A percentile compares a stretch with the other conserved stretches of the same genome.
These are phyloP conservation scores for Charanyca ferruginea DNA, from an alignment of 2,888 invertebrate genomes.

Conservation along the genomic window DNA sequence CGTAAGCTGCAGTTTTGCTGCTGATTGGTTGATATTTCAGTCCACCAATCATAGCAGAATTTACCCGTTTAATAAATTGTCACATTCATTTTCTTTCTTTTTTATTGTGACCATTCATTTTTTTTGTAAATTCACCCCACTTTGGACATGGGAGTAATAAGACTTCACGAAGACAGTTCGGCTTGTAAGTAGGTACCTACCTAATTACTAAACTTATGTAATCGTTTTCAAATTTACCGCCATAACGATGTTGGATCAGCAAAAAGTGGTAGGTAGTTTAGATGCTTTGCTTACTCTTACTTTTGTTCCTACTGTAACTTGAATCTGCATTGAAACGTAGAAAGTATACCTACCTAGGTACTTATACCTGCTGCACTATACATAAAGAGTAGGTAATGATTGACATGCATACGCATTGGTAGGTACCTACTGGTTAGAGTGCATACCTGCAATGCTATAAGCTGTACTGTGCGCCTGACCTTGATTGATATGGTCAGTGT, in stretches of 20 bases:
- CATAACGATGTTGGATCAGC: neutral
- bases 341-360: neutral
- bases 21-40: no score
- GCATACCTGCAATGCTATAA: slow-evolving; percentile 35
- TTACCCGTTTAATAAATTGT: no score
- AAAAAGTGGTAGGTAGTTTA: no score
- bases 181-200: neutral
- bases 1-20: no score
- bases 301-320: neutral
- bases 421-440: slow-evolving; percentile 9
- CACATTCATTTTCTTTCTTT: no score
- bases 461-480: slow-evolving; percentile 37
- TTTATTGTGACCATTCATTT: no score
- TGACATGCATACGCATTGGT: slow-evolving; percentile 25
- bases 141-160: neutral
- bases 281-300: neutral
- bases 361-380: neutral
- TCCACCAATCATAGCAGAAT: no score
- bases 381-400: slow-evolving; percentile 29
- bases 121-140: neutral
- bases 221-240: neutral
- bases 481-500: slow-evolving; percentile 43
- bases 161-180: neutral
- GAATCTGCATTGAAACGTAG: slow-evolving; percentile 2
- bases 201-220: no score